Conservation (phyloP, 2,797 vertebrate genomes). For the Tokudaia tokunoshimensis region DNA sequence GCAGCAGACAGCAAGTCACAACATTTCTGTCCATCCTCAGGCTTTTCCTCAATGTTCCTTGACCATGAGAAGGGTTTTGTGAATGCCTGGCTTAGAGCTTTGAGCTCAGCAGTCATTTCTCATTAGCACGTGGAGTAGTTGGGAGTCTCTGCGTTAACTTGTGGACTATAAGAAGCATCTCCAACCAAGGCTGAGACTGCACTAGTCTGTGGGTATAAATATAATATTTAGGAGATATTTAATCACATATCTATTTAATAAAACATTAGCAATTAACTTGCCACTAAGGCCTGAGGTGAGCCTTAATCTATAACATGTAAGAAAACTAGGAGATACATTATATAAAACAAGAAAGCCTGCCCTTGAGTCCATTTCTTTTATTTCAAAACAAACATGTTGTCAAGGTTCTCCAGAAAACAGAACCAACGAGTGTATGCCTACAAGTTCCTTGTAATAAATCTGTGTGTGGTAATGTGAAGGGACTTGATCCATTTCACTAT, state of each 20-base stretch:
- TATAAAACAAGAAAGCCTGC: not conserved
- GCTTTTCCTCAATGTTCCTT: not conserved
- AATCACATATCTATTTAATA: not conserved
- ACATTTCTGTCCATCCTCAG: not conserved
- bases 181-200: not conserved
- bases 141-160: not conserved
- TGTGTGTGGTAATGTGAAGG: not conserved
- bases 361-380: constrained; percentile 37
- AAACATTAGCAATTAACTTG: not conserved
- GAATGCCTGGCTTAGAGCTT: not conserved
- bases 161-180: not conserved
- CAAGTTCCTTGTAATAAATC: not conserved
- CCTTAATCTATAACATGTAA: constrained; percentile 2
- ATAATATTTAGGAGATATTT: not conserved
- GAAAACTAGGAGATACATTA: not conserved
- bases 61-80: not conserved
- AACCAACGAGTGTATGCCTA: not conserved
- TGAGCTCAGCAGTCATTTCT: not conserved
- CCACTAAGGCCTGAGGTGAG: not conserved
- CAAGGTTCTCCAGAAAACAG: constrained; percentile 15
- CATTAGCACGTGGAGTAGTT: not conserved
- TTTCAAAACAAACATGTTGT: constrained; percentile 38
- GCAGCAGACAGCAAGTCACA: not conserved
- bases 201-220: not conserved
- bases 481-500: not conserved